Base-by-base conservation (phyloP, 2,797 vertebrate species). In the Uromys caudimaculatus region DNA sequence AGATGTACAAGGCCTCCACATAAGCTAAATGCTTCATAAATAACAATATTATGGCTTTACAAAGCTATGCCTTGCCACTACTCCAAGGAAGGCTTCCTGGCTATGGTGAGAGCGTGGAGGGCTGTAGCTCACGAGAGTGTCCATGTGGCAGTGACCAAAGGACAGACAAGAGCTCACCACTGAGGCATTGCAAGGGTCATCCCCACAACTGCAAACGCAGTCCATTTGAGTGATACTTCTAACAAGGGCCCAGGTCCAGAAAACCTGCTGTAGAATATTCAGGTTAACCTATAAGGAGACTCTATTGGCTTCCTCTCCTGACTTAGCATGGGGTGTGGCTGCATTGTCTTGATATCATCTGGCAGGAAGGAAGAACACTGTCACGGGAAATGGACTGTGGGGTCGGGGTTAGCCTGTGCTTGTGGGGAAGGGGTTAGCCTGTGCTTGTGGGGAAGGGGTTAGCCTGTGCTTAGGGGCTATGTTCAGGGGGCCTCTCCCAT, bases 321-420 rank as follows among this genome's bases (percentile, higher is more conserved):
- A 41, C 29, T 69, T 64, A 92, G 56, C 76, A 67, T 44, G 35
- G 71, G 47, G 7, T 7, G 84, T 54, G 60, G 24, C 89, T 75
- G 24, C 75, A 78, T 64, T 73, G 38, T 52, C 87, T 81, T 58
- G 73, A 67, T 89, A 52, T 71, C 38, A 52, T 85, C 82, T 62
- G 32, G 62, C 85, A 88, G 82, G 81, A 88, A 92, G 91, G 32
- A 62, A 89, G 73, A 38, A 38, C 32, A 19, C 14, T 35, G n/a
- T 32, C 75, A 2, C 4, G 41, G 27, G 14, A 41, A 8, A 16
- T 19, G 32, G n/a, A 41, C 8, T 13, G 29, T 32, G 47, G 38
- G n/a, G n/a, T n/a, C n/a, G n/a, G n/a, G n/a, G n/a, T n/a, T n/a
- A n/a, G n/a, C n/a, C n/a, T n/a, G n/a, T n/a, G n/a, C n/a, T n/a